phyloP scores from a whole-genome alignment of 2,888 invertebrate species.

The Pandemis cinnamomeana region DNA sequence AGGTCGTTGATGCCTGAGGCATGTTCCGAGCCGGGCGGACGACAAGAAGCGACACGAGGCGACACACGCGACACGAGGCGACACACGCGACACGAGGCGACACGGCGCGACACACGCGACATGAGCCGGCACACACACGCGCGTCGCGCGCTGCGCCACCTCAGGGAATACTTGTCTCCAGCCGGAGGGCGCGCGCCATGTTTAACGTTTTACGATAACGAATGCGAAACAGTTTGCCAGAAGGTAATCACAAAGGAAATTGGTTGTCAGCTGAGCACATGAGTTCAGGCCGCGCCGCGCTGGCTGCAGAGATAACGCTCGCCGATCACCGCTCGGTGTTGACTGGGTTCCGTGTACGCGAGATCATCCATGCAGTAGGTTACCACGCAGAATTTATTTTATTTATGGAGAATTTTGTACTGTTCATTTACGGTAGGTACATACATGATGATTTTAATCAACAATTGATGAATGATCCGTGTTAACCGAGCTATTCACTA shows the following conservation, averaged over 20 bases:
- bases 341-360: not conserved
- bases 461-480: too few species aligned
- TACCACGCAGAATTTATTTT: too few species aligned
- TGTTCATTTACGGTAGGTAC: too few species aligned
- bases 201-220: conserved; percentile 2
- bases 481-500: too few species aligned
- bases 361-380: not conserved
- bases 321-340: not conserved
- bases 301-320: not conserved
- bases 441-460: too few species aligned
- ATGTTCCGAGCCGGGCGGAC: not conserved
- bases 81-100: not conserved
- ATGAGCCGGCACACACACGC: not conserved
- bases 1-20: not conserved
- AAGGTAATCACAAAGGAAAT: conserved; percentile 3
- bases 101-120: not conserved
- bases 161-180: not conserved
- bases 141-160: not conserved
- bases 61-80: not conserved
- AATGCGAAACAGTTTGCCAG: conserved; percentile 6
- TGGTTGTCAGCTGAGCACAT: conserved; percentile 7
- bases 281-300: not conserved
- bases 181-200: not conserved
- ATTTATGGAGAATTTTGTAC: too few species aligned
- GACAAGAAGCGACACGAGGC: not conserved